Evolutionary conservation across 2,797 vertebrate species (phyloP).

Genomic region (Cacajao melanocephalus): DNA sequence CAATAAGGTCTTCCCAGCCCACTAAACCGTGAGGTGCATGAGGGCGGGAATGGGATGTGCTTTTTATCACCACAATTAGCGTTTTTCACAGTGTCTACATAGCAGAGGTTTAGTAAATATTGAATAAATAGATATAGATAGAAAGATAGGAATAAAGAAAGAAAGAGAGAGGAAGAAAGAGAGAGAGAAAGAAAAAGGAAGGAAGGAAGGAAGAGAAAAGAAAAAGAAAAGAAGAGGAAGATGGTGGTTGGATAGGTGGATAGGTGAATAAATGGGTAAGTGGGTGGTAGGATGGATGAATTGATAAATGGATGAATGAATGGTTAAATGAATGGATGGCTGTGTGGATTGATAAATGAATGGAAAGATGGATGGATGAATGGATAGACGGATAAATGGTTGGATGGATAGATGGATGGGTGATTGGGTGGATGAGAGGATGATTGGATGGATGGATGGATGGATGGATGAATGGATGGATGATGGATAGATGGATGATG

Average conservation of each 20-base stretch:
- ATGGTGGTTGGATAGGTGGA: too few relatives aligned
- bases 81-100: not conserved
- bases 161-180: too few relatives aligned
- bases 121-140: too few relatives aligned
- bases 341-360: too few relatives aligned
- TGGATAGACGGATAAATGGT: fast-evolving
- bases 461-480: fast-evolving
- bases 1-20: not conserved
- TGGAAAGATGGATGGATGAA: too few relatives aligned
- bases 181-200: fast-evolving
- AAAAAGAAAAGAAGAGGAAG: too few relatives aligned
- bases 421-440: too few relatives aligned
- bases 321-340: too few relatives aligned
- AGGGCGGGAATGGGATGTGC: not conserved
- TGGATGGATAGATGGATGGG: fast-evolving
- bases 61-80: not conserved
- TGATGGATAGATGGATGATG: too few relatives aligned
- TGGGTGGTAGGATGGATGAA: too few relatives aligned
- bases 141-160: too few relatives aligned
- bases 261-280: not conserved
- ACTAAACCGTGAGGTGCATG: not conserved
- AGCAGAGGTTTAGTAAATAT: not conserved
- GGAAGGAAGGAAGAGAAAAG: fast-evolving
- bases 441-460: fast-evolving
- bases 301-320: not conserved